Evolutionary conservation across 2,113 vertebrate genomes (phyloP).

Genomic region (Microtus oregoni): DNA sequence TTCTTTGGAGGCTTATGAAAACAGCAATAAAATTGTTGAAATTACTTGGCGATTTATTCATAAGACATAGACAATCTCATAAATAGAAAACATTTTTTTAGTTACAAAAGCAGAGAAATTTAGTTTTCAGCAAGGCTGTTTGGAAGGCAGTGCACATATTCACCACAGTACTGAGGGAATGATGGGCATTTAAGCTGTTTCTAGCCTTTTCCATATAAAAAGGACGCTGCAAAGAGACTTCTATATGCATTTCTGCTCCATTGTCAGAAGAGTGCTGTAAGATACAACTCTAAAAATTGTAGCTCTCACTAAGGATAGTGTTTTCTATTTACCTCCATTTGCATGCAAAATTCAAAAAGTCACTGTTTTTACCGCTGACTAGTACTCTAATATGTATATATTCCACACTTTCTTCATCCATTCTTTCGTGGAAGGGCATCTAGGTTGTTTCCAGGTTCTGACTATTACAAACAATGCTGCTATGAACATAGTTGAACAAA

Average conservation of each 20-base stretch:
- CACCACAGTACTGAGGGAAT: background rate
- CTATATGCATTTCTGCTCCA: background rate
- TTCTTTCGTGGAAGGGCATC: too few species aligned
- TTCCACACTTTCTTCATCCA: too few species aligned
- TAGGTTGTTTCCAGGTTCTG: too few species aligned
- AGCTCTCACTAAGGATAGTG: too few species aligned
- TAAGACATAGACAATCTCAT: slow-evolving; percentile 56
- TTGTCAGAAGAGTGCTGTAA: background rate
- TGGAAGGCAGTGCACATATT: slow-evolving; percentile 48
- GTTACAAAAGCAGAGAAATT: slow-evolving; percentile 66
- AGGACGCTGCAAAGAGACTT: background rate
- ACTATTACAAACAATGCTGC: too few species aligned
- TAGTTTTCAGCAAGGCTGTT: slow-evolving; percentile 39
- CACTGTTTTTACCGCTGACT: too few species aligned
- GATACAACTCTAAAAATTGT: background rate
- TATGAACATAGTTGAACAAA: too few species aligned
- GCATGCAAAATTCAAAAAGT: too few species aligned
- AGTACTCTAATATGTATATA: too few species aligned
- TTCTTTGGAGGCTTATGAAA: slow-evolving; percentile 71
- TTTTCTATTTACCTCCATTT: too few species aligned
- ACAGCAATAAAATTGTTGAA: slow-evolving; percentile 63
- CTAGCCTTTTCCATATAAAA: slow-evolving; percentile 37
- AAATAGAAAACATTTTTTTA: slow-evolving; percentile 54
- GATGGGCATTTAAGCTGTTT: slow-evolving; percentile 56
- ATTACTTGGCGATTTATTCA: slow-evolving; percentile 72